Percentiles rank a stretch among this genome's conserved stretches.
Conservation (phyloP, 2,888 invertebrate species). For the Cheilosia vernalis region DNA sequence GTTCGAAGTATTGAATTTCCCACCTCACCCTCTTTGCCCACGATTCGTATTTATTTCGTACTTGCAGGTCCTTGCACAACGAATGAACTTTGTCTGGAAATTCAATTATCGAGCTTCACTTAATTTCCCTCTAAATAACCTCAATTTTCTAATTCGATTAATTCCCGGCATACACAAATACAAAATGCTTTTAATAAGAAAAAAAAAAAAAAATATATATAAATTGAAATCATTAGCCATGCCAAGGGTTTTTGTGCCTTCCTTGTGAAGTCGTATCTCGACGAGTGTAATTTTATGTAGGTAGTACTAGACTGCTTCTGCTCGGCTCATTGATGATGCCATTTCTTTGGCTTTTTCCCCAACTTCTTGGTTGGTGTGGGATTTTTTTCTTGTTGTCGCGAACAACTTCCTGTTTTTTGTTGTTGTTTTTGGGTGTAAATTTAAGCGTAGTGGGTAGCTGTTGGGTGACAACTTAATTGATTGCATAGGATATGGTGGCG, state of each 20-base stretch:
- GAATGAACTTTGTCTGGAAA: conserved; percentile 51
- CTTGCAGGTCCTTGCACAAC: conserved; percentile 40
- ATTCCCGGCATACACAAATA: conserved; percentile 62
- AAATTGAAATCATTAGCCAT: conserved; percentile 42
- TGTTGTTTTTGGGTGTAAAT: background rate
- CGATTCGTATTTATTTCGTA: background rate
- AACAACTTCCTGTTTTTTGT: conserved; percentile 21
- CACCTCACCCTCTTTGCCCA: conserved; percentile 19
- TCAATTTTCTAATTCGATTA: conserved; percentile 74
- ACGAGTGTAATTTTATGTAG: background rate
- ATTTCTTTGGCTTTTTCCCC: conserved; percentile 27
- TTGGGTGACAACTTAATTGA: conserved; percentile 41
- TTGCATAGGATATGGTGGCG: conserved; percentile 17
- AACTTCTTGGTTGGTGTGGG: conserved; percentile 23
- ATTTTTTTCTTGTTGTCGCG: conserved; percentile 8
- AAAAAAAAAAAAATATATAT: too few species aligned
- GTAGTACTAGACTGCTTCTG: background rate
- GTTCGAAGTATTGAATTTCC: background rate
- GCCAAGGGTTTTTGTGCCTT: conserved; percentile 16
- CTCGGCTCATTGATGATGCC: conserved; percentile 33
- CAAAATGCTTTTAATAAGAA: conserved; percentile 3
- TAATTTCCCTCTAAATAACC: conserved; percentile 71
- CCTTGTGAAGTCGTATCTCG: conserved; percentile 8
- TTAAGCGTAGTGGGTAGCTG: conserved; percentile 2
- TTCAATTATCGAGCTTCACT: conserved; percentile 73